These are phyloP conservation scores for Scrobipalpa atriplicella DNA, from an alignment of 2,888 invertebrate species.

Conservation along the genomic window DNA sequence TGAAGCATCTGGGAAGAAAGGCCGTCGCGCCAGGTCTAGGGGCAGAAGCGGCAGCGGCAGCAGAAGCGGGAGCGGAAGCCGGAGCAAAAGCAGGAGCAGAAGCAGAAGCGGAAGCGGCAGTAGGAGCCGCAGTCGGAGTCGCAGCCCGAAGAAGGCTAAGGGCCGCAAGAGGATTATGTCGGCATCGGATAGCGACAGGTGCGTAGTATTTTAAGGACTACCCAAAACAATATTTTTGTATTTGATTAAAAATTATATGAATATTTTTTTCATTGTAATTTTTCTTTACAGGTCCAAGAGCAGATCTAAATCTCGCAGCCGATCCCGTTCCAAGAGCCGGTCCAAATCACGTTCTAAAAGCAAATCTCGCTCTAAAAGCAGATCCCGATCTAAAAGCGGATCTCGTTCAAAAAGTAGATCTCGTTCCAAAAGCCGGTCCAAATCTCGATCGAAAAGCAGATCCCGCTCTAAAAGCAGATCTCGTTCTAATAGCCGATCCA, in stretches of 20 bases:
- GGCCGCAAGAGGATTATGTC: slow-evolving; percentile 84
- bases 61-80: no score
- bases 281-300: slow-evolving; percentile 53
- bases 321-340: slow-evolving; percentile 46
- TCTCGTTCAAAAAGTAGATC: slow-evolving; percentile 37
- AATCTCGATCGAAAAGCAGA: slow-evolving; percentile 38
- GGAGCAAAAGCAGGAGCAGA: slow-evolving; percentile 55
- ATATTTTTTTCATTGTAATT: slow-evolving; percentile 3
- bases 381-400: slow-evolving; percentile 1
- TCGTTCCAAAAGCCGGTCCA: slow-evolving; percentile 51
- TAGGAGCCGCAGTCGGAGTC: slow-evolving; percentile 51
- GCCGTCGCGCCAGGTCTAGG: slow-evolving; percentile 58
- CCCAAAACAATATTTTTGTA: not conserved
- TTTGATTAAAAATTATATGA: not conserved
- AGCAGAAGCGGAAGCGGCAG: slow-evolving; percentile 57
- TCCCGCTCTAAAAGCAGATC: slow-evolving; percentile 65
- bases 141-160: slow-evolving; percentile 66
- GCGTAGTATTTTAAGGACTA: slow-evolving; percentile 32
- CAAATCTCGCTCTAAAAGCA: slow-evolving; percentile 60
- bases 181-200: slow-evolving; percentile 83
- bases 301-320: slow-evolving; percentile 64
- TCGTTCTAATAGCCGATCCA: slow-evolving; percentile 57
- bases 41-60: slow-evolving; percentile 55
- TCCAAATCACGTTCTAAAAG: slow-evolving; percentile 57
- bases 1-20: slow-evolving; percentile 56